A percentile compares a stretch with the other conserved stretches of the same genome.
phyloP scores from a whole-genome alignment of 2,888 invertebrate species.

The Agrotis segetum region DNA sequence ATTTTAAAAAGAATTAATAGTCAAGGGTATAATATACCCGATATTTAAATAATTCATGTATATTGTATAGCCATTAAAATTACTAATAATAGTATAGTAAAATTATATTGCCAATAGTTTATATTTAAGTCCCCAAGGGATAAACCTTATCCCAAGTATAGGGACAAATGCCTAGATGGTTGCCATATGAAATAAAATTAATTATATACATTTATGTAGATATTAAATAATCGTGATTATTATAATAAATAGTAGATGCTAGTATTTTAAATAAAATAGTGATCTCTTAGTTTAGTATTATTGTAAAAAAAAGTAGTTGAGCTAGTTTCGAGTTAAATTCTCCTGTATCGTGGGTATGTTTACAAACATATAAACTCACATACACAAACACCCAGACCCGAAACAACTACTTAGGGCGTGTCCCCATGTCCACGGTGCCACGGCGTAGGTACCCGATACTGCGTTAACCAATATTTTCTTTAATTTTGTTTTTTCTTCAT shows the following conservation, averaged over 20 bases:
- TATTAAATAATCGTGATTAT: constrained; percentile 10
- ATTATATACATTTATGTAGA: neutral
- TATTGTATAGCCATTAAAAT: neutral
- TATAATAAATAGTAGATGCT: neutral
- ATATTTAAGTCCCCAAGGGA: neutral
- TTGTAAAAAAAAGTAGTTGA: neutral
- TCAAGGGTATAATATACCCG: neutral
- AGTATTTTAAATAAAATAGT: constrained; percentile 21
- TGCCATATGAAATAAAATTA: constrained; percentile 29
- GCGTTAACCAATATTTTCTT: too few species aligned
- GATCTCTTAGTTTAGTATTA: constrained; percentile 37
- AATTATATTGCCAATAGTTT: neutral
- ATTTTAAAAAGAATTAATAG: neutral
- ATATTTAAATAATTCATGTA: neutral
- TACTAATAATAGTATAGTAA: neutral
- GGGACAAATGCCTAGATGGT: neutral
- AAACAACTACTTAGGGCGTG: too few species aligned
- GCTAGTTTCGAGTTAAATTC: neutral
- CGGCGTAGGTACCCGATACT: too few species aligned
- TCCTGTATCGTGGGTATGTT: neutral
- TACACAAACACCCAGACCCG: too few species aligned
- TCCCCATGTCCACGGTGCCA: too few species aligned
- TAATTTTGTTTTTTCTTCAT: too few species aligned
- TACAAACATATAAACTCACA: too few species aligned
- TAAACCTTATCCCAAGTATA: neutral